phyloP scores from a whole-genome alignment of 2,888 invertebrate genomes.

The Pharmacophagus antenor region DNA sequence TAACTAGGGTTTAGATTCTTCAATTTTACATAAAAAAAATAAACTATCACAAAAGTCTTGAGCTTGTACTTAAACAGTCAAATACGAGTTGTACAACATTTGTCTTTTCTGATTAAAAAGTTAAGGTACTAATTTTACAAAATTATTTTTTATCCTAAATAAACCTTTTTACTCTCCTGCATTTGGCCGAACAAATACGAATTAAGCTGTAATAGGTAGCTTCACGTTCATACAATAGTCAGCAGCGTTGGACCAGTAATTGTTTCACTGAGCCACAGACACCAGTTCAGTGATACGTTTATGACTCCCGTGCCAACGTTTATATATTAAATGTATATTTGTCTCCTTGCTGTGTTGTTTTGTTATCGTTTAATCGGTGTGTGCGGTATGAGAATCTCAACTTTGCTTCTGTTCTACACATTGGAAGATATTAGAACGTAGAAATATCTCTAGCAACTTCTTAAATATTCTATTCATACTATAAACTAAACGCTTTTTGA shows the following conservation, averaged over 20 bases:
- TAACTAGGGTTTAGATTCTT: too few relatives aligned
- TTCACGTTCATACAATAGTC: slow-evolving; percentile 21
- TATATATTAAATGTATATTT: slow-evolving; percentile 27
- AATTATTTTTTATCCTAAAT: neutral
- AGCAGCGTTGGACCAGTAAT: slow-evolving; percentile 18
- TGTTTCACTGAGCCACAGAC: slow-evolving; percentile 28
- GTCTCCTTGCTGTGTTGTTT: slow-evolving; percentile 19
- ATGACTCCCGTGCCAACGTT: slow-evolving; percentile 23
- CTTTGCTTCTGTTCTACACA: neutral
- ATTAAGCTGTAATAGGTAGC: slow-evolving; percentile 16
- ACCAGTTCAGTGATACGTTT: slow-evolving; percentile 27
- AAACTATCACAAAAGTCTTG: too few relatives aligned
- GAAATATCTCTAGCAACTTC: too few relatives aligned
- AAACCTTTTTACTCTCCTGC: neutral
- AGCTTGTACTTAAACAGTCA: too few relatives aligned
- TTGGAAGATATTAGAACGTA: too few relatives aligned
- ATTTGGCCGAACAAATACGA: slow-evolving; percentile 22
- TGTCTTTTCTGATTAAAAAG: too few relatives aligned
- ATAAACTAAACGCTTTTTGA: too few relatives aligned
- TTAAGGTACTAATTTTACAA: too few relatives aligned
- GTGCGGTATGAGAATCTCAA: slow-evolving; percentile 1
- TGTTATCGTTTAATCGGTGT: slow-evolving; percentile 18
- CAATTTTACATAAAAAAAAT: too few relatives aligned
- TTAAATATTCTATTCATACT: too few relatives aligned
- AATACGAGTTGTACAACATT: too few relatives aligned